Evolutionary conservation across 2,113 vertebrate genomes (phyloP).

Genomic region (Struthidea cinerea): DNA sequence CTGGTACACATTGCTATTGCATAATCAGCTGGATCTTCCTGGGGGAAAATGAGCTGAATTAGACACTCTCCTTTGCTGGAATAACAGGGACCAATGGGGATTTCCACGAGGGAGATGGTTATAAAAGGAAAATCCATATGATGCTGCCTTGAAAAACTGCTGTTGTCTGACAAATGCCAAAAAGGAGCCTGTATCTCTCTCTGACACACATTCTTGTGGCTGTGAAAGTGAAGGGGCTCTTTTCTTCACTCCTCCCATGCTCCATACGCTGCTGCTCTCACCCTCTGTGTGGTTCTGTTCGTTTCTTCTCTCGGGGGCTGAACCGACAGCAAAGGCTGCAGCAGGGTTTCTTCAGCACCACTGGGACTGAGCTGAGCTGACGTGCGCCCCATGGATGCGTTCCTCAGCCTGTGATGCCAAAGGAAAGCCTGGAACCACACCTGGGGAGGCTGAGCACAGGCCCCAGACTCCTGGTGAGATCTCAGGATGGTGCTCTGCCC

Average conservation of each 20-base stretch:
- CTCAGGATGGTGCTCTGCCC: neutral
- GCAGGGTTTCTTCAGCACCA: neutral
- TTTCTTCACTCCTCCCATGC: neutral
- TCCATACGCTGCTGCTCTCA: neutral
- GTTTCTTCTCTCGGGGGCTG: neutral
- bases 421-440: neutral
- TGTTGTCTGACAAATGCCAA: neutral
- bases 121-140: slow-evolving; percentile 38
- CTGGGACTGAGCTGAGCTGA: neutral
- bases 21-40: slow-evolving; percentile 42
- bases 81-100: neutral
- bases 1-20: slow-evolving; percentile 28
- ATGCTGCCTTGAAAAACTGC: neutral
- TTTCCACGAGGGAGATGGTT: slow-evolving; percentile 1
- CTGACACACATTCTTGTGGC: neutral
- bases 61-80: neutral
- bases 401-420: neutral
- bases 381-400: accelerated
- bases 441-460: neutral
- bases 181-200: neutral
- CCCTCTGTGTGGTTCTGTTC: neutral
- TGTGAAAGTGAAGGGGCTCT: neutral
- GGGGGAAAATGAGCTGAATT: slow-evolving; percentile 29
- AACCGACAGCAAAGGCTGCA: neutral
- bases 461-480: neutral